A percentile compares a stretch with the other conserved stretches of the same genome.
phyloP scores from a whole-genome alignment of 2,113 vertebrate genomes.

The Promerops cafer region DNA sequence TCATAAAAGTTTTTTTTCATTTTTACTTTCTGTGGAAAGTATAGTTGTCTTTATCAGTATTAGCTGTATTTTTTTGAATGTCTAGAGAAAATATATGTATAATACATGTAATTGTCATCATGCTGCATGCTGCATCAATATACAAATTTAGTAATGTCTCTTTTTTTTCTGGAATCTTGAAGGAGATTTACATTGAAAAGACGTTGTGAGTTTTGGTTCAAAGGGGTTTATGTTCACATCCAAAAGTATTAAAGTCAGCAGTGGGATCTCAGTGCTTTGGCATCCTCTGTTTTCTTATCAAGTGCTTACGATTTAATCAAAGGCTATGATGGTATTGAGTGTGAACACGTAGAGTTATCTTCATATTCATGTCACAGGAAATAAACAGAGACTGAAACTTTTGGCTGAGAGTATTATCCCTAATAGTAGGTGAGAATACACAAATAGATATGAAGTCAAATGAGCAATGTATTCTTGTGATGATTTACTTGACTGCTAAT shows the following conservation, averaged over 20 bases:
- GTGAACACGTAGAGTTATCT: neutral
- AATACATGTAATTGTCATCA: neutral
- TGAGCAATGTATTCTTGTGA: neutral
- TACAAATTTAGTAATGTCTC: neutral
- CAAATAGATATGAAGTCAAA: neutral
- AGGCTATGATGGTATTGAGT: neutral
- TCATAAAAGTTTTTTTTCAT: neutral
- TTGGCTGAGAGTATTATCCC: neutral
- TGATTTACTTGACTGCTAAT: neutral
- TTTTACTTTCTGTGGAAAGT: neutral
- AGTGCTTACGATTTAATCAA: neutral
- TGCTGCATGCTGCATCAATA: neutral
- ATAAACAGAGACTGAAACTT: neutral
- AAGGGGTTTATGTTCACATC: neutral
- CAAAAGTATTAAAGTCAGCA: neutral
- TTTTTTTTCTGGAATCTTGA: neutral
- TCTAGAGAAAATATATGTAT: neutral
- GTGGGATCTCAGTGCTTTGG: neutral
- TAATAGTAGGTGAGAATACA: neutral
- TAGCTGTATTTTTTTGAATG: neutral
- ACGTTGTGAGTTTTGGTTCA: neutral
- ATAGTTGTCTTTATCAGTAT: neutral
- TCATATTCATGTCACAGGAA: neutral
- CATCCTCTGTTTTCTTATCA: neutral
- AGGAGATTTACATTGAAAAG: neutral